Conservation (phyloP, 2,797 vertebrate species). For the Cyprinella venusta region DNA sequence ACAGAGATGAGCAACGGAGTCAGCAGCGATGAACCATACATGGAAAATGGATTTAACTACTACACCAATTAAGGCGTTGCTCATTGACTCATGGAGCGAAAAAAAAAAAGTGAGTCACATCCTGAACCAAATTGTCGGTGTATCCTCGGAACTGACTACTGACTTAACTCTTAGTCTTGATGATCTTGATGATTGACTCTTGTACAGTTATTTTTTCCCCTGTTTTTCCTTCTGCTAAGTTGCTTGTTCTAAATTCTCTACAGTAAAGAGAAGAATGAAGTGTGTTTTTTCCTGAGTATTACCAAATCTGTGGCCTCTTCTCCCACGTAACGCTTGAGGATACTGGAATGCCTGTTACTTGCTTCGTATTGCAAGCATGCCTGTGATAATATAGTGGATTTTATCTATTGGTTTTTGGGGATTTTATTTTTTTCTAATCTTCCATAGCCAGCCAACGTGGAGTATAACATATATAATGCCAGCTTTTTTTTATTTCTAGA, state of each 20-base stretch:
- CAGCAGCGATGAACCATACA: slow-evolving; percentile 83
- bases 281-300: slow-evolving; percentile 23
- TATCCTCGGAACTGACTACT: slow-evolving; percentile 45
- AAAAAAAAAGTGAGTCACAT: not conserved
- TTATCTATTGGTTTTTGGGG: slow-evolving; percentile 37
- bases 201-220: slow-evolving; percentile 11
- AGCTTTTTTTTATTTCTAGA: not conserved
- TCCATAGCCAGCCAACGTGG: slow-evolving; percentile 24
- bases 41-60: slow-evolving; percentile 83
- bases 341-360: slow-evolving; percentile 53
- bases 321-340: slow-evolving; percentile 58
- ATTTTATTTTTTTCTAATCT: slow-evolving; percentile 26
- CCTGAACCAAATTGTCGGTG: slow-evolving; percentile 29
- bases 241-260: slow-evolving; percentile 34
- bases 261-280: not conserved
- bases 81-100: slow-evolving; percentile 59
- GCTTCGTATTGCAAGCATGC: slow-evolving; percentile 44
- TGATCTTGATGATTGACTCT: slow-evolving; percentile 36
- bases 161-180: slow-evolving; percentile 49
- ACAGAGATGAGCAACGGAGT: slow-evolving; percentile 90
- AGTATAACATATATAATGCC: not conserved
- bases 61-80: slow-evolving; percentile 78
- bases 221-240: not conserved
- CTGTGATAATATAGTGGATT: slow-evolving; percentile 37
- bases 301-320: slow-evolving; percentile 64